Conservation (phyloP, 1,140 invertebrate species). For the Aphelenchoides besseyi region DNA sequence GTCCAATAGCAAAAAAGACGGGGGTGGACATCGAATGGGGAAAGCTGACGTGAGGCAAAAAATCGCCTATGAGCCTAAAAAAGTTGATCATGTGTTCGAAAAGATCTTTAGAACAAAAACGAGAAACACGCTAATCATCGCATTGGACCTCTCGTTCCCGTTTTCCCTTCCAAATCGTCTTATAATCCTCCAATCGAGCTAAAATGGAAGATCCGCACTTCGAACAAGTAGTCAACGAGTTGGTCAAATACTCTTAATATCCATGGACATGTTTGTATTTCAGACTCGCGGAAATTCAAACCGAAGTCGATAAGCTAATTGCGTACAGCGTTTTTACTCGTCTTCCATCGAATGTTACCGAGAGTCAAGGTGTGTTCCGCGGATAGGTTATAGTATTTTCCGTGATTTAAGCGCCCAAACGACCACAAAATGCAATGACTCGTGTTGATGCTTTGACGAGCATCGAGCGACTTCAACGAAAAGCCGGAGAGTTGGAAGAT, state of each 20-base stretch:
- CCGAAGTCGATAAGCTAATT: conserved; percentile 4
- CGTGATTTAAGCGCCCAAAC: not conserved
- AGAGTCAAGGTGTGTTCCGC: not conserved
- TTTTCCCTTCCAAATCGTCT: not conserved
- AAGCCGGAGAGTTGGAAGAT: conserved; percentile 2
- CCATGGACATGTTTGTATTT: not conserved
- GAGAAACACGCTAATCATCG: conserved; percentile 1
- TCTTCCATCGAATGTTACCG: not conserved
- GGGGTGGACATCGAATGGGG: not conserved
- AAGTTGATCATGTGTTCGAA: not conserved
- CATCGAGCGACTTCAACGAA: not conserved
- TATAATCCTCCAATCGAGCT: not conserved
- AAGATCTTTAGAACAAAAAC: not conserved
- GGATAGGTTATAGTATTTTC: not conserved
- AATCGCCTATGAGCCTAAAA: not conserved
- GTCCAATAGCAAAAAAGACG: not conserved
- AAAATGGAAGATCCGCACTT: conserved; percentile 10
- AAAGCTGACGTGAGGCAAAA: not conserved
- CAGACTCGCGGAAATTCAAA: not conserved
- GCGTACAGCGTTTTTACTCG: not conserved
- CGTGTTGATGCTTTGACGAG: conserved; percentile 2
- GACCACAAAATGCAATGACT: not conserved
- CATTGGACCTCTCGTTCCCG: not conserved
- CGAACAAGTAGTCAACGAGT: not conserved
- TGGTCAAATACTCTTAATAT: too few relatives aligned